Evolutionary conservation across 2,113 vertebrate genomes (phyloP), one percentile per base, ranked within the genome.

Genomic region (Collichthys lucidus): DNA sequence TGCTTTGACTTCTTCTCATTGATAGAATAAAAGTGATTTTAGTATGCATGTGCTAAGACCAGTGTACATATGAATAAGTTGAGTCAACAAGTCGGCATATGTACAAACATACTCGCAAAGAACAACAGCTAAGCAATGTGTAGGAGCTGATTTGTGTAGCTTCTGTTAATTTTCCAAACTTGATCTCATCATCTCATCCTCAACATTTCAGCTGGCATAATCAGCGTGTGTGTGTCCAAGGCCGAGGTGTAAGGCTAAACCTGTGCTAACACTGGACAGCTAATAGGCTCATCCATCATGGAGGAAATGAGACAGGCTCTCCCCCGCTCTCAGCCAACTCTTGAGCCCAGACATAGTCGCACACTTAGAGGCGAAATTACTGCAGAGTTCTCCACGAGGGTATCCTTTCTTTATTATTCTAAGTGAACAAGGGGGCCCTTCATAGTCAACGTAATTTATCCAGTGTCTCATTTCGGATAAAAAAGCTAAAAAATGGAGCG

Each of bases 391-490:
- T 92, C 70, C 74, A 89, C 55, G 74, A 72, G 89, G 86, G 80
- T 90, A 80, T 91, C 85, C 85, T 92, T 87, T 91, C 88, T 89
- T 92, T 92, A 89, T 92, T 94, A 89, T 94, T 93, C 71, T 72
- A 82, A 81, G 80, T 56, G 88, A 94, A 94, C 91, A 94, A 93
- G 89, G 82, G 88, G 80, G 79, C 82, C 90, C 84, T 93, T 93
- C 84, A 92, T 86, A 85, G 79, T 85, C 83, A 64, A 75, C 31
- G 55, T 86, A 82, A 94, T 91, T 93, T 91, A 94, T 91, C 89
- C 90, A 91, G 92, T 80, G 89, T 93, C 92, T 90, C 83, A 77
- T 94, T 94, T 94, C 66, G 75, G 73, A 84, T 77, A 77, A 88
- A 84, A 91, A 88, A 89, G 65, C 61, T 67, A 31, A 85, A 76